Evolutionary conservation across 2,797 vertebrate genomes (phyloP).

Genomic region (Chanos chanos): DNA sequence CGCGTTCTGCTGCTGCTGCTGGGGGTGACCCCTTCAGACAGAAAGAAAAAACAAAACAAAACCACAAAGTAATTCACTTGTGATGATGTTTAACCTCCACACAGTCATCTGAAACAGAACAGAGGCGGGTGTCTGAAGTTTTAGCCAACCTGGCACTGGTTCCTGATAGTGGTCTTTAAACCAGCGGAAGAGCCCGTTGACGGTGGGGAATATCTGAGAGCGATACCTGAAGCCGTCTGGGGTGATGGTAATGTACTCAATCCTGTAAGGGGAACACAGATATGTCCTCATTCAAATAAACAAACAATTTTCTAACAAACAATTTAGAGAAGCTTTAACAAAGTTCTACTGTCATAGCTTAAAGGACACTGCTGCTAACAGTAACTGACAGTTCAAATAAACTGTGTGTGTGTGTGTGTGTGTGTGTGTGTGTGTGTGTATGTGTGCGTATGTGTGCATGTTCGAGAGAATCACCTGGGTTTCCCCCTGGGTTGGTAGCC

Average conservation of each 20-base stretch:
- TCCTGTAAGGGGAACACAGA: constrained; percentile 59
- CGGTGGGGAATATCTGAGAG: constrained; percentile 90
- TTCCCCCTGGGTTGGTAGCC: constrained; percentile 98
- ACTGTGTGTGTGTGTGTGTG: not conserved
- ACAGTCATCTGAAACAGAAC: no score
- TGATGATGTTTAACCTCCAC: no score
- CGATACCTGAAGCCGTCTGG: constrained; percentile 97
- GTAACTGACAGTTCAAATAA: not conserved
- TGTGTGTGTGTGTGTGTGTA: not conserved
- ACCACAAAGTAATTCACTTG: no score
- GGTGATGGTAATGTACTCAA: constrained; percentile 96
- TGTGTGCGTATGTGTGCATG: no score
- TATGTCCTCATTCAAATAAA: not conserved
- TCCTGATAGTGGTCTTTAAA: constrained; percentile 99
- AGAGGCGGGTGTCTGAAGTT: no score
- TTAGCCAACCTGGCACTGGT: constrained; percentile 85
- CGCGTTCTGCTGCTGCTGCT: constrained; percentile 91
- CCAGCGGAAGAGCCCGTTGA: constrained; percentile 97
- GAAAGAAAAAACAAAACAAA: not conserved
- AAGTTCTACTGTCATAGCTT: not conserved
- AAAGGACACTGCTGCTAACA: not conserved
- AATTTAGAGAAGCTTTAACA: not conserved
- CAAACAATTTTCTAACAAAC: not conserved
- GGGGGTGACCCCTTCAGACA: constrained; percentile 85
- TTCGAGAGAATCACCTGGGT: constrained; percentile 94